phyloP scores from a whole-genome alignment of 2,113 vertebrate species.

The Salvelinus namaycush region DNA sequence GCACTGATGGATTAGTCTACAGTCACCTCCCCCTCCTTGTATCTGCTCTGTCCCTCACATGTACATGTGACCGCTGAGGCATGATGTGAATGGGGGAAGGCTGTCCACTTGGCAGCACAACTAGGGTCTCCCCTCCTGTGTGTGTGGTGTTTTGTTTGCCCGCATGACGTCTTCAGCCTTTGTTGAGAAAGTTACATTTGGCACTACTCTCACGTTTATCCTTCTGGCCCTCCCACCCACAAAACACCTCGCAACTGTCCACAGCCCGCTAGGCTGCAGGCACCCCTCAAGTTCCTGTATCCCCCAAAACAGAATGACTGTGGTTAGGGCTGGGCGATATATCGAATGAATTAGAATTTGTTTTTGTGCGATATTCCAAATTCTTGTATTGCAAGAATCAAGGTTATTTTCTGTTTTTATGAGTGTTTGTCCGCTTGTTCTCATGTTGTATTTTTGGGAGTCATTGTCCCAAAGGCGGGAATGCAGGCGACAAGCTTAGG shows the following conservation, averaged over 20 bases:
- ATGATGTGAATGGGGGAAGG: conserved; percentile 8
- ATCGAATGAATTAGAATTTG: no score
- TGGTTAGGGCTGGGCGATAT: no score
- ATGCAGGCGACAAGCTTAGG: no score
- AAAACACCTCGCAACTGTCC: no score
- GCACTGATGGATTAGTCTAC: conserved; percentile 5
- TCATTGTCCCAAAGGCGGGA: no score
- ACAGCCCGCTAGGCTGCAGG: neutral
- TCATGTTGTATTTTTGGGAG: no score
- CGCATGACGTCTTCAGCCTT: neutral
- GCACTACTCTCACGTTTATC: conserved; percentile 1
- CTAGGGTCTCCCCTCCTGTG: neutral
- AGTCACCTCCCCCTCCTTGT: neutral
- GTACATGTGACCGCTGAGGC: conserved; percentile 2
- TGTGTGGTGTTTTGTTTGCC: neutral
- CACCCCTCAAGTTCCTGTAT: neutral
- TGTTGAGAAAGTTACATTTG: neutral
- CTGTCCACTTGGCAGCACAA: neutral
- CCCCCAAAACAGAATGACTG: no score
- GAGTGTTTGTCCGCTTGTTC: no score
- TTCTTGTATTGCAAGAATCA: no score
- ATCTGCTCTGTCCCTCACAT: neutral
- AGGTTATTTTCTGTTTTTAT: no score
- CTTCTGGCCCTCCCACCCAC: neutral
- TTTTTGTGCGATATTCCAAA: no score